These are phyloP conservation scores for Coenonympha glycerion DNA, from an alignment of 2,888 invertebrate genomes.

Conservation along the genomic window DNA sequence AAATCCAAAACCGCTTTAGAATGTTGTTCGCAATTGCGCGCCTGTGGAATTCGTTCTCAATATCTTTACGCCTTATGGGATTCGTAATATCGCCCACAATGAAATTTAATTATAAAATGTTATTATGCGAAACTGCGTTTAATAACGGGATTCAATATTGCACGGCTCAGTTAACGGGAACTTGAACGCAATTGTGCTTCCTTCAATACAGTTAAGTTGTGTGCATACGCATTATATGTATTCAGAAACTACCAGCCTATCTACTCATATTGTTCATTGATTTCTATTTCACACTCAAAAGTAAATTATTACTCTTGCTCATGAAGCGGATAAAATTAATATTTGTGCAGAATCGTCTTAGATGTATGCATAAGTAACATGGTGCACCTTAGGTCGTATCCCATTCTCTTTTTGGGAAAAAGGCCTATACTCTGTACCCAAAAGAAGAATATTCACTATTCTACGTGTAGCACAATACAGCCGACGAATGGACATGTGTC, in stretches of 20 bases:
- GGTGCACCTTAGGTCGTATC: too few species aligned
- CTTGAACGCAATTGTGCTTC: conserved; percentile 53
- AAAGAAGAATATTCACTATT: too few species aligned
- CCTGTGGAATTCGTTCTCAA: not conserved
- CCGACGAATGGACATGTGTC: too few species aligned
- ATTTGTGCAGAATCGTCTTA: too few species aligned
- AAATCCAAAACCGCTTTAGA: not conserved
- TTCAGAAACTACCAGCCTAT: conserved; percentile 49
- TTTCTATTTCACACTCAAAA: conserved; percentile 18
- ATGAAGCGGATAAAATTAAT: not conserved
- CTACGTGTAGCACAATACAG: too few species aligned
- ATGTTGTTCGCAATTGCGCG: not conserved
- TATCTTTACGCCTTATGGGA: conserved; percentile 1
- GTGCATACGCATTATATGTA: conserved; percentile 36
- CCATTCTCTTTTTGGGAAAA: too few species aligned
- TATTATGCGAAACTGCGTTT: conserved; percentile 26
- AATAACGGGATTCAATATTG: conserved; percentile 29
- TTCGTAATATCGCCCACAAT: conserved; percentile 14
- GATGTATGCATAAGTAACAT: too few species aligned
- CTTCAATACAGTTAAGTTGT: conserved; percentile 53
- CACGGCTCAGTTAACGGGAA: conserved; percentile 49
- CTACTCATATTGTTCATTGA: conserved; percentile 46
- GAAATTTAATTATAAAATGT: conserved; percentile 25
- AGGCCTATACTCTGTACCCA: too few species aligned
- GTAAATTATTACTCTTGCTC: conserved; percentile 8